Base-by-base conservation (phyloP, 2,888 invertebrate species). In the Xanthia icteritia region DNA sequence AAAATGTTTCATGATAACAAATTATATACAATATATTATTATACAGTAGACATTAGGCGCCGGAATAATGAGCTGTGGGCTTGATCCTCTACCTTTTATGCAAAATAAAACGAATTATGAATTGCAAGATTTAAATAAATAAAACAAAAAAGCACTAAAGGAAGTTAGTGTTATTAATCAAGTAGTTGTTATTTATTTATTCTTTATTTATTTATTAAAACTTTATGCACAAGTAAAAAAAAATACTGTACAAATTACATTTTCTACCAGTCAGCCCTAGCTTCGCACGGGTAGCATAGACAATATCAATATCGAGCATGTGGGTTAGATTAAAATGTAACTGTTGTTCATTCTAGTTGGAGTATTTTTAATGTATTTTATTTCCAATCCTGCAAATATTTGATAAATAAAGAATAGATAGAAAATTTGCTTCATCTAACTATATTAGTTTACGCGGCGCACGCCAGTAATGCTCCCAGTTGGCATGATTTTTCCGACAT, bases 1-100 rank as follows among this genome's bases (percentile, higher is more conserved):
- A 84, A 86, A 86, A 84, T 66, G 71, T 58, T 31, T 64, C 56
- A 45, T 82, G 83, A 77, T 78, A 82, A 84, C 74, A 82, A 82
- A 78, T 82, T 86, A 83, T 71, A 70, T n/a, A 20, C 66, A 66
- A 76, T 48, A 63, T 71, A 27, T 63, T 81, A 86, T 83, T 60
- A 74, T 78, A 78, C 69, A 56, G 83, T 60, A 77, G 86, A 84
- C 72, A 63, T 77, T 61, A 61, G 78, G 74, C 86, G 83, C 83
- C 83, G 20, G 39, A 63, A 74, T 82, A 74, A 74, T 74, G 63
- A 39, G 23, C 64, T 39, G 63, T 54, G 36, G 73, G 64, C 42
- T 82, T 65, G 9, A 58, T 70, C 54, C 64, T 64, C 61, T 5
- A 51, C 60, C 36, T 82, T 76, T 77, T 51, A 64, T 81, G 84